Conservation (phyloP, 2,113 vertebrate species). For the Oryzias curvinotus region DNA sequence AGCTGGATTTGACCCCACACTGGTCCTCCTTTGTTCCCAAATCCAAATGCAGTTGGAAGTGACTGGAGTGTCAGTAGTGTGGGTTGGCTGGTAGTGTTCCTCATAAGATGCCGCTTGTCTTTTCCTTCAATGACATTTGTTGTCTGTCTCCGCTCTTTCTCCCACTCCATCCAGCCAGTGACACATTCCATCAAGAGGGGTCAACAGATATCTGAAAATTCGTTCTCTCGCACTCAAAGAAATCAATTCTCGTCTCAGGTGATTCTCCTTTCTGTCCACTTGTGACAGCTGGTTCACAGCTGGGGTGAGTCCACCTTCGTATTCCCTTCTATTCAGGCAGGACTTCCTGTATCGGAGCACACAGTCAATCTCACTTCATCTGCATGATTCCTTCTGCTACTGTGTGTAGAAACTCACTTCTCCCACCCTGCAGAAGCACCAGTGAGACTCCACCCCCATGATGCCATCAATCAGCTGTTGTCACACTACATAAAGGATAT, state of each 20-base stretch:
- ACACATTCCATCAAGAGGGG: conserved; percentile 69
- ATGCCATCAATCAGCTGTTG: too few species aligned
- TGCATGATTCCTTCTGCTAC: neutral
- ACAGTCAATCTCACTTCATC: conserved; percentile 54
- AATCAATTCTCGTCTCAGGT: conserved; percentile 74
- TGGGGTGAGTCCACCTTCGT: conserved; percentile 60
- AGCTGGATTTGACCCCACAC: too few species aligned
- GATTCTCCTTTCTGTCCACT: conserved; percentile 63
- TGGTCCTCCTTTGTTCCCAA: neutral
- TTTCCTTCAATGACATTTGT: conserved; percentile 58
- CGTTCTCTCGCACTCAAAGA: conserved; percentile 56
- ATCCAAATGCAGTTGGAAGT: conserved; percentile 19
- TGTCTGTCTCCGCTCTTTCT: conserved; percentile 45
- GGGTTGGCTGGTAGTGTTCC: conserved; percentile 19
- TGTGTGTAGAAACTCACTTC: too few species aligned
- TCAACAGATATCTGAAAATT: conserved; percentile 70
- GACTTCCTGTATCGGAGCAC: conserved; percentile 33
- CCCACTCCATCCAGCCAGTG: conserved; percentile 37
- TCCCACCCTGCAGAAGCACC: too few species aligned
- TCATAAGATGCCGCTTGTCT: conserved; percentile 38
- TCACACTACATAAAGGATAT: too few species aligned
- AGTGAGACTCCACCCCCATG: too few species aligned
- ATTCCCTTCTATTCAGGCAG: conserved; percentile 51
- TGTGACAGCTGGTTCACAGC: conserved; percentile 57
- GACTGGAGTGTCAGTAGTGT: conserved; percentile 14